Base-by-base conservation (phyloP, 2,888 invertebrate species). In the Clepsis dumicolana region DNA sequence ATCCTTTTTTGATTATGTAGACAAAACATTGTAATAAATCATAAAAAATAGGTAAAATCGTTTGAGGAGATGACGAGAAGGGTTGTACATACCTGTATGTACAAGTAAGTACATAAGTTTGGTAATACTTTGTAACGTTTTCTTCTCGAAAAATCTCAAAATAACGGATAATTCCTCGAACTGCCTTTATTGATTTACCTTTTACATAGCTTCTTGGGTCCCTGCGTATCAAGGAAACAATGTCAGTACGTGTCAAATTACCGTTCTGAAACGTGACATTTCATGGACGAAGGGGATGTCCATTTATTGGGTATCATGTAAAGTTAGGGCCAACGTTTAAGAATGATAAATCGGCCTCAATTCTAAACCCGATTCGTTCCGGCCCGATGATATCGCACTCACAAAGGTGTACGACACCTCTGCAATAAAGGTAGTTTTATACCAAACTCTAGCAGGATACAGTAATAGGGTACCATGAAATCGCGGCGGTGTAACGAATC, bases 281-380 rank as follows among this genome's bases (percentile, higher is more conserved):
- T 82, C 72, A 86, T 81, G 83, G 77, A 79, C 82, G 80, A 77
- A 69, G 72, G 82, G 86, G 90, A 91, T 89, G 91, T 89, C 91
- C 91, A 89, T 93, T 89, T 85, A 84, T 78, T 81, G 77, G 77
- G 77, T 72, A 88, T 86, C 89, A 88, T 83, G 82, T 80, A 77
- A 74, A 75, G 75, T 78, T 80, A 79, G 78, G 84, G 80, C 83
- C 75, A 89, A 85, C 85, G 83, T 87, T 92, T 91, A 90, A 91
- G 90, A 86, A 93, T 93, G 93, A 93, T 92, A 90, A 91, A 93
- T 93, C 89, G 92, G 78, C 75, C 73, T 73, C 72, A 79, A 83
- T 91, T 91, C 85, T 86, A 84, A 84, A 75, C 80, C 75, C 88
- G 80, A 93, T 93, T 93, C 93, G 93, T 93, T 93, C 93, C 92